phyloP scores from a whole-genome alignment of 2,113 vertebrate genomes.

The Scomber colias region DNA sequence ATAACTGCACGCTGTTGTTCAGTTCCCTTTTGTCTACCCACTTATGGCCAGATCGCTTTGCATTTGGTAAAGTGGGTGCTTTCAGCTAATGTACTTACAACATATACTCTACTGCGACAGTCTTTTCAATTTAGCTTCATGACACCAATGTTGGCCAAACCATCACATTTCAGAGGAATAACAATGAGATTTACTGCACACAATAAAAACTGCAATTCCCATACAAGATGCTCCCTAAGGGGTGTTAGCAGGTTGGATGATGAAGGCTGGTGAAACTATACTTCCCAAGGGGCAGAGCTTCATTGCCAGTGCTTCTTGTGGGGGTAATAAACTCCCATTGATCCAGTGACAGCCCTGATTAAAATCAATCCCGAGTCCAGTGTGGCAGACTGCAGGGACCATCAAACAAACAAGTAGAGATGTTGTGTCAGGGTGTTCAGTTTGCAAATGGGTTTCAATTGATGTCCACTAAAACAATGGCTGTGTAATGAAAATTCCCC shows the following conservation, averaged over 20 bases:
- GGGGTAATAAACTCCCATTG: constrained; percentile 83
- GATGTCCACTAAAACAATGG: constrained; percentile 32
- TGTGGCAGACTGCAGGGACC: constrained; percentile 59
- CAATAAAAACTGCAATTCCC: constrained; percentile 74
- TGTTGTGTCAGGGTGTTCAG: constrained; percentile 6
- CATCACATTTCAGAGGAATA: constrained; percentile 62
- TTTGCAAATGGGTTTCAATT: constrained; percentile 21
- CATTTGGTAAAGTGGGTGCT: constrained; percentile 46
- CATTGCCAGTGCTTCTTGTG: constrained; percentile 77
- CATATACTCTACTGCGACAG: constrained; percentile 10
- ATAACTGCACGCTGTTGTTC: constrained; percentile 35
- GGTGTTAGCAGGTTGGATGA: constrained; percentile 64
- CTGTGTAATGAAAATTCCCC: constrained; percentile 25
- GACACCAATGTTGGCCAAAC: constrained; percentile 46
- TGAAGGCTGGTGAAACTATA: constrained; percentile 74
- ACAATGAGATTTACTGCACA: constrained; percentile 68
- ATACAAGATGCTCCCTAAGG: constrained; percentile 67
- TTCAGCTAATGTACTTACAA: constrained; percentile 44
- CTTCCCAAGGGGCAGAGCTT: constrained; percentile 74
- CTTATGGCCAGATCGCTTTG: constrained; percentile 46
- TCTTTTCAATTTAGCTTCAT: constrained; percentile 53
- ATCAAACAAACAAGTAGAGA: constrained; percentile 39
- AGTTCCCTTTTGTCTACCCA: constrained; percentile 48
- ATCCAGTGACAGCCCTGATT: constrained; percentile 82
- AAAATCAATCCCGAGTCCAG: constrained; percentile 79